A percentile compares a stretch with the other conserved stretches of the same genome.
Evolutionary conservation across 2,113 vertebrate species (phyloP).

Genomic region (Cairina moschata): DNA sequence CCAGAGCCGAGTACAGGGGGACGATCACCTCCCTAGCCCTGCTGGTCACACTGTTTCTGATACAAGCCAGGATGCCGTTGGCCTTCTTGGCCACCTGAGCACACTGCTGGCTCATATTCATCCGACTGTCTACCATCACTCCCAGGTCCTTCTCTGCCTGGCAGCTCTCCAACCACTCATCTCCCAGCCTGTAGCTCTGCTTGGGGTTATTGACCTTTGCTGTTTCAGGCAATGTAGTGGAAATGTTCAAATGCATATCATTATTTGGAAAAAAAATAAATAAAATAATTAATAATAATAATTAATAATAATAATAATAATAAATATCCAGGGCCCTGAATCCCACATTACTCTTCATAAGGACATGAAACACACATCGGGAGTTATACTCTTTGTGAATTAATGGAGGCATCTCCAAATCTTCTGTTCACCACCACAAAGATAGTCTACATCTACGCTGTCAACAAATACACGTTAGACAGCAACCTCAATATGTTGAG

Average conservation of each 20-base stretch:
- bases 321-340: background rate
- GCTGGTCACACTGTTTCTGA: too few relatives aligned
- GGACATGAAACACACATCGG: background rate
- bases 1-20: too few relatives aligned
- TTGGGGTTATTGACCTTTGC: too few relatives aligned
- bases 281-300: background rate
- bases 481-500: background rate
- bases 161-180: too few relatives aligned
- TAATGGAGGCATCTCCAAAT: background rate
- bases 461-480: background rate
- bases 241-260: background rate
- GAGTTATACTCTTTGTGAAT: background rate
- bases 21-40: too few relatives aligned
- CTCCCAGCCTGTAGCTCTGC: too few relatives aligned
- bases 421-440: background rate
- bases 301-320: background rate
- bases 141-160: too few relatives aligned
- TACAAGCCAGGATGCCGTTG: too few relatives aligned
- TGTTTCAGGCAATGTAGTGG: background rate
- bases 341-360: background rate
- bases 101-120: too few relatives aligned
- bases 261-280: background rate
- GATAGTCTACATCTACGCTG: background rate
- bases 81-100: too few relatives aligned
- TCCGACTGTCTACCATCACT: too few relatives aligned